phyloP scores from a whole-genome alignment of 2,797 vertebrate species.

The Phalanger gymnotis region DNA sequence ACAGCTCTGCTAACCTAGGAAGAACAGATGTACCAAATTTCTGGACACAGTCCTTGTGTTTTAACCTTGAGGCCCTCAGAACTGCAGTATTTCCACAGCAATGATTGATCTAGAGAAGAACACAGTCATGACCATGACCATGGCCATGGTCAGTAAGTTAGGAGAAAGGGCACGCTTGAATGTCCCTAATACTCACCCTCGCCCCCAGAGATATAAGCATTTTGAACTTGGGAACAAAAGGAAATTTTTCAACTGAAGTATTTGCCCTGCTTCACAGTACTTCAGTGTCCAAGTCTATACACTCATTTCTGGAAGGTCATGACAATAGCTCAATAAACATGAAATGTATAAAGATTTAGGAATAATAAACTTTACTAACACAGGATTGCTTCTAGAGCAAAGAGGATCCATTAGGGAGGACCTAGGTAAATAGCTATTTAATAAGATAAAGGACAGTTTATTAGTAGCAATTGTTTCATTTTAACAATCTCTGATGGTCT shows the following conservation, averaged over 20 bases:
- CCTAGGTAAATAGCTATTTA: constrained; percentile 7
- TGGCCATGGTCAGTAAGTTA: neutral
- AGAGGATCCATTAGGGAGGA: neutral
- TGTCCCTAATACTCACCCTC: neutral
- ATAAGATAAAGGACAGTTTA: neutral
- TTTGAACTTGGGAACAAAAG: neutral
- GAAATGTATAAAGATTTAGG: neutral
- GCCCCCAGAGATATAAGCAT: constrained; percentile 2
- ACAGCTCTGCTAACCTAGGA: neutral
- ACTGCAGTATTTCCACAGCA: neutral
- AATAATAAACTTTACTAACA: constrained; percentile 8
- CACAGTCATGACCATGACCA: neutral
- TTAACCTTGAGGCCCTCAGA: constrained; percentile 27
- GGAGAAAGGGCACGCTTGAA: neutral
- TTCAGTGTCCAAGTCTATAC: neutral
- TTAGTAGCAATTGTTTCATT: constrained; percentile 13
- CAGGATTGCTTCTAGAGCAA: constrained; percentile 30
- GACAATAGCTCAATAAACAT: neutral
- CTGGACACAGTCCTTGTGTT: constrained; percentile 17
- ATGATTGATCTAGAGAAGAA: neutral
- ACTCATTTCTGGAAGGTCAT: neutral
- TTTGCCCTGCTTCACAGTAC: neutral
- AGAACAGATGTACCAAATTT: constrained; percentile 20
- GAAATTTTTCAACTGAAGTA: constrained; percentile 7
- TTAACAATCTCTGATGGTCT: neutral